Evolutionary conservation across 2,113 vertebrate species (phyloP).

Genomic region (Lasiurus borealis): DNA sequence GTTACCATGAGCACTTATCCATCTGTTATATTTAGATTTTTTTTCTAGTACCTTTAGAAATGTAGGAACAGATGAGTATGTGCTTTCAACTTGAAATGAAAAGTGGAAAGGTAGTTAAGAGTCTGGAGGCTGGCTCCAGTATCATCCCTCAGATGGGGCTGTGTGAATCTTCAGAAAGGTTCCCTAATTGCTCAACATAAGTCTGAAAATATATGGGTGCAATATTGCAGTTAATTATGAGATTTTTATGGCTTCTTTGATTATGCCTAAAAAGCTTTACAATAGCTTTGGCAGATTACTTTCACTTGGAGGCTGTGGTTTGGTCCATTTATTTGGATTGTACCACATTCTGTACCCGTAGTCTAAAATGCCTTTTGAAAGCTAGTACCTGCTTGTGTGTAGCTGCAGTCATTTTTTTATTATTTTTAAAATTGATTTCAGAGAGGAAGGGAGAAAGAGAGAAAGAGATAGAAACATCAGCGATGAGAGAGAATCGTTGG

Average conservation of each 20-base stretch:
- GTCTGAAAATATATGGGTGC: neutral
- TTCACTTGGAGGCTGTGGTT: neutral
- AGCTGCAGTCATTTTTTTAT: neutral
- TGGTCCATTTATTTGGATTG: neutral
- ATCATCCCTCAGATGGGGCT: neutral
- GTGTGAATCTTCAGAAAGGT: conserved; percentile 23
- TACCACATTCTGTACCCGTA: neutral
- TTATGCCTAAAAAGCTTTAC: neutral
- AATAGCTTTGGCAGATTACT: neutral
- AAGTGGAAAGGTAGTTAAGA: conserved; percentile 39
- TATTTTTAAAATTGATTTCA: neutral
- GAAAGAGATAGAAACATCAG: too few species aligned
- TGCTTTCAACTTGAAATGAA: conserved; percentile 67
- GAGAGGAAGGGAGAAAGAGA: too few species aligned
- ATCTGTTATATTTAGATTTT: conserved; percentile 77
- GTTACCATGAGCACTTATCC: conserved; percentile 65
- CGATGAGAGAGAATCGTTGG: too few species aligned
- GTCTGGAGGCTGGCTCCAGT: neutral
- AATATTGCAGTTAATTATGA: neutral
- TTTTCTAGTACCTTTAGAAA: conserved; percentile 58
- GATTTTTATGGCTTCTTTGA: neutral
- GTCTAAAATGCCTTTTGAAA: neutral
- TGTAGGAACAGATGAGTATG: conserved; percentile 55
- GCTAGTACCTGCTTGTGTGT: neutral
- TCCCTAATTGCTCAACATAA: neutral